phyloP scores from a whole-genome alignment of 1,140 invertebrate genomes.

The Brachionus sp. region DNA sequence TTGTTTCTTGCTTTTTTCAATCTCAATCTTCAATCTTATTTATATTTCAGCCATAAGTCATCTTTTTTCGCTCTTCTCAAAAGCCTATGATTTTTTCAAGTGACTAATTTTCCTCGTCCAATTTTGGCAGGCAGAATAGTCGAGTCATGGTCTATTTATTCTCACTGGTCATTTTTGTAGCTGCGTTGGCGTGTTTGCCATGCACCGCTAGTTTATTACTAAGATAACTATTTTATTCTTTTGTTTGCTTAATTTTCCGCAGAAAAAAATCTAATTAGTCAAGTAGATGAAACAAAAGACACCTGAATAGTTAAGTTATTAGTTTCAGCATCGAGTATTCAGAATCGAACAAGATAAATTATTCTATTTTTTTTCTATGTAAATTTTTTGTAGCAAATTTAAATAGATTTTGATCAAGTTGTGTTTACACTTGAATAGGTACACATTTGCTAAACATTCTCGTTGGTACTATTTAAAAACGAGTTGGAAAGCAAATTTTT shows the following conservation, averaged over 20 bases:
- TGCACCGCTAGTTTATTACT: neutral
- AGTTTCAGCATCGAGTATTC: neutral
- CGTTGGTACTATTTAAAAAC: neutral
- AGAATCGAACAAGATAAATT: neutral
- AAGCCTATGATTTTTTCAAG: neutral
- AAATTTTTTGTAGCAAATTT: neutral
- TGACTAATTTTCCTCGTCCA: neutral
- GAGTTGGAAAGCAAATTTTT: neutral
- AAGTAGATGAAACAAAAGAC: neutral
- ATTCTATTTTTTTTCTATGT: neutral
- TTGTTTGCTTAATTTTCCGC: neutral
- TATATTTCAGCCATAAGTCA: neutral
- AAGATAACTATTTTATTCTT: neutral
- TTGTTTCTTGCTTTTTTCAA: neutral
- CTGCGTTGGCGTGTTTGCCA: neutral
- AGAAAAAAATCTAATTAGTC: neutral
- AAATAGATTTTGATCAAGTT: neutral
- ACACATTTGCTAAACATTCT: slow-evolving; percentile 25
- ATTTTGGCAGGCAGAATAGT: neutral
- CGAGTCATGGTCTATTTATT: neutral
- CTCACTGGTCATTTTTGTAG: neutral
- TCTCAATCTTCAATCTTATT: neutral
- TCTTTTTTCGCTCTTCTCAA: neutral
- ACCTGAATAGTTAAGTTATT: neutral
- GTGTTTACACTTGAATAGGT: slow-evolving; percentile 28